Conservation (phyloP, 1,140 invertebrate species). For the Brachionus rubens region DNA sequence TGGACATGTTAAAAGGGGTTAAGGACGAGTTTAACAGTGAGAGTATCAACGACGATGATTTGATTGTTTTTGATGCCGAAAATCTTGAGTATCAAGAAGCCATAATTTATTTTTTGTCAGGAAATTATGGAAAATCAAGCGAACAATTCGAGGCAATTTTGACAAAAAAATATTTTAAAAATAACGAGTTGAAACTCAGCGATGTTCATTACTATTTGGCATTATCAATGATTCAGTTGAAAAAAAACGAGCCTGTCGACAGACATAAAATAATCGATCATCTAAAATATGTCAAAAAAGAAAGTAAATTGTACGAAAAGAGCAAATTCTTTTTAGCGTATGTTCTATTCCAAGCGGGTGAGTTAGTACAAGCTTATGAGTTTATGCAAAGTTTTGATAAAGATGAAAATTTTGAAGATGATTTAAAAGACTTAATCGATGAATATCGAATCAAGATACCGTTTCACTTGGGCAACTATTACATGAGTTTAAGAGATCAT, state of each 20-base stretch:
- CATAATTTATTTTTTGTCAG: not conserved
- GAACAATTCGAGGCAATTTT: not conserved
- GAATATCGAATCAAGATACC: constrained; percentile 13
- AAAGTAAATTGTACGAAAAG: constrained; percentile 12
- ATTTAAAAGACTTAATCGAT: not conserved
- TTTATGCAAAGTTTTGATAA: constrained; percentile 21
- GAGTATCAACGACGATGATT: not conserved
- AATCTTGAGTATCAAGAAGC: constrained; percentile 35
- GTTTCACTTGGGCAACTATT: constrained; percentile 11
- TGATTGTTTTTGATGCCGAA: constrained; percentile 10
- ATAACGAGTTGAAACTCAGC: constrained; percentile 6
- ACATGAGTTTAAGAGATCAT: constrained; percentile 2
- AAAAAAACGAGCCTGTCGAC: not conserved
- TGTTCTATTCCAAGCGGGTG: not conserved
- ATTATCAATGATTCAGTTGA: constrained; percentile 10
- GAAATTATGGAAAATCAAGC: not conserved
- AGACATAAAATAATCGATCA: not conserved
- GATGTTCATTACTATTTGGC: constrained; percentile 30
- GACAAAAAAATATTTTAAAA: constrained; percentile 5
- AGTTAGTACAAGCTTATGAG: not conserved
- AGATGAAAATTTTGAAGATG: not conserved
- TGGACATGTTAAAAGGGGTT: not conserved
- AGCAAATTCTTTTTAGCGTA: not conserved
- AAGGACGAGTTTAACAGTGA: not conserved
- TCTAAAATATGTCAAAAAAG: constrained; percentile 35